Conservation (phyloP, 2,888 invertebrate species). For the Bursaphelenchus okinawaensis region DNA sequence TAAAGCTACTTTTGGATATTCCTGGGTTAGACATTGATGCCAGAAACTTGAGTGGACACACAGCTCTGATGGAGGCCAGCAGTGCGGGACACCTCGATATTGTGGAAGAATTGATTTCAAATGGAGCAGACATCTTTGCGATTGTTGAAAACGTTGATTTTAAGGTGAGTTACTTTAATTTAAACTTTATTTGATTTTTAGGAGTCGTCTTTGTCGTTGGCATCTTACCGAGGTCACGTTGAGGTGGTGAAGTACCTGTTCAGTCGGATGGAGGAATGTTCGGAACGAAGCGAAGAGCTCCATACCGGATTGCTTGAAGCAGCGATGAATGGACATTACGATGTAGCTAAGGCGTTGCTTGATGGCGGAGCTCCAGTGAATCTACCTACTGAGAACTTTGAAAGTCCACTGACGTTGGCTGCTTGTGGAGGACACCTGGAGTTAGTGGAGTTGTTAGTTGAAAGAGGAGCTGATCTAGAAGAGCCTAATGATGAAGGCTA, state of each 20-base stretch:
- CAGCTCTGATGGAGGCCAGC: conserved; percentile 67
- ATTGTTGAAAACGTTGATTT: conserved; percentile 38
- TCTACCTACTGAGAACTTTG: conserved; percentile 98
- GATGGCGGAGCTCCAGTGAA: conserved; percentile 97
- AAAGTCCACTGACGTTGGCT: conserved; percentile 92
- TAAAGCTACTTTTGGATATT: conserved; percentile 74
- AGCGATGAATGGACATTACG: conserved; percentile 98
- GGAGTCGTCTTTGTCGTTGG: conserved; percentile 89
- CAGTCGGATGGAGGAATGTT: conserved; percentile 60
- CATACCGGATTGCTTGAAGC: conserved; percentile 99
- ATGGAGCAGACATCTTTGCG: conserved; percentile 21
- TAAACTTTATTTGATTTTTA: conserved; percentile 67
- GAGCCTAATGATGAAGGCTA: conserved; percentile 89
- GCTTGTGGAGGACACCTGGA: conserved; percentile 98
- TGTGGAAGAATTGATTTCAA: conserved; percentile 33
- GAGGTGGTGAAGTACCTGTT: conserved; percentile 93
- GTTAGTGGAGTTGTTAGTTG: conserved; percentile 85
- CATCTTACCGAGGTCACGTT: conserved; percentile 88
- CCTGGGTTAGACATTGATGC: conserved; percentile 86
- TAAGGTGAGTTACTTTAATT: conserved; percentile 31
- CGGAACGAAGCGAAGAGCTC: conserved; percentile 70
- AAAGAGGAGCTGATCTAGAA: conserved; percentile 94
- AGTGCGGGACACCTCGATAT: conserved; percentile 58
- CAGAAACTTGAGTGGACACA: conserved; percentile 98
- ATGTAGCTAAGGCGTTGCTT: conserved; percentile 74